Base-by-base conservation (phyloP, 1,140 invertebrate species). In the Ceratitis capitata region DNA sequence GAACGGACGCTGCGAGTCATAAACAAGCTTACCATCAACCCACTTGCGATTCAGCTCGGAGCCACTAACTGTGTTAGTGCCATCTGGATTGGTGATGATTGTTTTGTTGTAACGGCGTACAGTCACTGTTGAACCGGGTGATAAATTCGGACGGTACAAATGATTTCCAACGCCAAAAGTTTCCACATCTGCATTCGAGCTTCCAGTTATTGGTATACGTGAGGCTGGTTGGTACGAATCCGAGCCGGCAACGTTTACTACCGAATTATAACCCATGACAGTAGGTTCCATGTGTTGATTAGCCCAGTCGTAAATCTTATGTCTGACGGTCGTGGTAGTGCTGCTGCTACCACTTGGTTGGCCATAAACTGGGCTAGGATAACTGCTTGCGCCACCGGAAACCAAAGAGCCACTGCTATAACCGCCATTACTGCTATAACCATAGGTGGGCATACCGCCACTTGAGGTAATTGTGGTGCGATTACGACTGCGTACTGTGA, bases 11-110 rank as follows among this genome's bases (percentile, higher is more conserved):
- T 85, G 85, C 45, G 87, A 87, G 26, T 91, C 87, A 26, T 88
- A 89, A 4, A 91, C 89, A 51, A 91, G 49, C 82, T 90, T 86
- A 0, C 90, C 90, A 53, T 91, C 86, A 39, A 89, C 85, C 89
- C 90, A 91, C 42, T 87, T 88, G 26, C 88, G 87, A 29, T 91
- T 87, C 0, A 86, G 84, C 58, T 91, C 87, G 0, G 88, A 87
- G 12, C 90, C 90, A 3, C 84, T 87, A 6, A 91, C 88, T 14
- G 88, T 87, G 32, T 87, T 88, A 0, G 87, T 89, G 58, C 90
- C 90, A 78, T 90, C 89, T 5, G 87, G 6, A 64, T 89, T 84
- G 0, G 84, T 88, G 0, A 88, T 89, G 0, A 90, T 87, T 0
- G 89, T 90, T 49, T 90, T 89, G 39, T 91, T 91, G 1, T 87